Base-by-base conservation (phyloP, 2,888 invertebrate genomes). In the Mythimna lalbum region DNA sequence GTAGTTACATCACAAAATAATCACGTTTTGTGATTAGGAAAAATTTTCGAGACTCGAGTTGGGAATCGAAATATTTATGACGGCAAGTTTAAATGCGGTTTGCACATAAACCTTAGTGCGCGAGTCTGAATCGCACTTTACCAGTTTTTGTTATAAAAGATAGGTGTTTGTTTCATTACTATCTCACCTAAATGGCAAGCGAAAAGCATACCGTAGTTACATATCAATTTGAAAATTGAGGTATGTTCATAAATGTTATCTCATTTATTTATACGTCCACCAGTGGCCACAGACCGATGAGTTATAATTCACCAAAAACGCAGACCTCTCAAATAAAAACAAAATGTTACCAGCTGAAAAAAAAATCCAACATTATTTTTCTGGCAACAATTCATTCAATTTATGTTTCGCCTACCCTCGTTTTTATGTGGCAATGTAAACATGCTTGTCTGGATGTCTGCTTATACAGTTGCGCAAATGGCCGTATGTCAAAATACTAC, bases 391-490 rank as follows among this genome's bases (percentile, higher is more conserved):
- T 78, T 79, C 80, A 68, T 82, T 80, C 67, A 72, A 82, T 85
- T 82, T 76, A 83, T 85, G 66, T 69, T 67, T 31, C 49, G 59
- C 52, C 60, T 63, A 69, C 82, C 80, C 71, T 61, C 66, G 33
- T 73, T 82, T 82, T 74, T 85, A 83, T 71, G 65, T 69, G 60
- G 52, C 64, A 68, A 59, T 73, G 76, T 74, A 85, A 83, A 83
- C 85, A 83, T 50, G 71, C 72, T 74, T 72, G 73, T 84, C 75
- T 81, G 60, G 47, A 52, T 77, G 71, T 76, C 76, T 75, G 76
- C 76, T 82, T 82, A 82, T 74, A 77, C 85, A 82, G 76, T 77
- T 67, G 82, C 31, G 65, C 50, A 63, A 75, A 83, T 69, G 68
- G 80, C 23, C 64, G 63, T 80, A 69, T 71, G 76, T 70, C 76